phyloP scores from a whole-genome alignment of 1,140 invertebrate species.

The Eumaeus atala region DNA sequence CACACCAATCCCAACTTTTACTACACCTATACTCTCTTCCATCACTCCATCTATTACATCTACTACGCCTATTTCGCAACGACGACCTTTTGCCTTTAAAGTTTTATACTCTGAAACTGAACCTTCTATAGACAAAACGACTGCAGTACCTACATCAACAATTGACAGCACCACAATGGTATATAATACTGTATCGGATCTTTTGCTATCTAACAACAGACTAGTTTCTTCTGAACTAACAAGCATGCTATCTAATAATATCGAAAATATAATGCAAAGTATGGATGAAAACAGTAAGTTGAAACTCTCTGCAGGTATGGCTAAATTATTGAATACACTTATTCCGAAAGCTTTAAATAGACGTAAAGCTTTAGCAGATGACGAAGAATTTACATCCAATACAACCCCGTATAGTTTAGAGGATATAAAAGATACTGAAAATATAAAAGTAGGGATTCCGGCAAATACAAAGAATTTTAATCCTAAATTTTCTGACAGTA shows the following conservation, averaged over 20 bases:
- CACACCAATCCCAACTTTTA: constrained; percentile 24
- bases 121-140: constrained; percentile 53
- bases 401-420: constrained; percentile 67
- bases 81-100: constrained; percentile 69
- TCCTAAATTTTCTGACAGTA: neutral
- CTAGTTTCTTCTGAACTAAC: constrained; percentile 67
- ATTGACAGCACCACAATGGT: constrained; percentile 64
- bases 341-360: constrained; percentile 53
- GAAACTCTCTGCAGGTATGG: constrained; percentile 61
- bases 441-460: constrained; percentile 38
- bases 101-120: constrained; percentile 67
- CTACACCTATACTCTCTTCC: constrained; percentile 42
- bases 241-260: constrained; percentile 70
- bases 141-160: constrained; percentile 52
- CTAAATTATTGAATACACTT: constrained; percentile 53
- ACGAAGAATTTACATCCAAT: constrained; percentile 41
- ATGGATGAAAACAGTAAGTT: constrained; percentile 61
- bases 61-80: constrained; percentile 56
- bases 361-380: constrained; percentile 38
- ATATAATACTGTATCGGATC: constrained; percentile 68
- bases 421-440: constrained; percentile 64
- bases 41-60: constrained; percentile 41
- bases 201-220: constrained; percentile 64
- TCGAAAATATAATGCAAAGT: constrained; percentile 59
- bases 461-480: constrained; percentile 14